Conservation (phyloP, 1,140 invertebrate genomes). For the Drosophila teissieri region DNA sequence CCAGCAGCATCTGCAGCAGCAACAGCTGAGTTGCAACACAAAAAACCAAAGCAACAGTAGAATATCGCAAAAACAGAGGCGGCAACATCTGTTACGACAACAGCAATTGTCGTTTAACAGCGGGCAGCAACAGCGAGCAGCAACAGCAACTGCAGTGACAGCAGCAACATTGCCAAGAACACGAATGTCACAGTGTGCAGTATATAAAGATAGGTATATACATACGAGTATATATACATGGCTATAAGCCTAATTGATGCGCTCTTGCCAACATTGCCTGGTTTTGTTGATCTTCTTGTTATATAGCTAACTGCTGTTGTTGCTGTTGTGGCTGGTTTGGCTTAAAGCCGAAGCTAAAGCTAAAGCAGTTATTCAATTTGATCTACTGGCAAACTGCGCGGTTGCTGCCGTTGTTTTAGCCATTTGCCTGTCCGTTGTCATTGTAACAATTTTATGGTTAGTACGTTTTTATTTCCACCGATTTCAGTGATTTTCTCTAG, state of each 20-base stretch:
- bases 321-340: background rate
- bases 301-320: constrained; percentile 23
- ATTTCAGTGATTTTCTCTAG: constrained; percentile 53
- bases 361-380: constrained; percentile 57
- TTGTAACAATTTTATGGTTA: constrained; percentile 75
- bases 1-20: constrained; percentile 17
- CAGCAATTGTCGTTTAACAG: constrained; percentile 5
- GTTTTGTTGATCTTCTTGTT: constrained; percentile 42
- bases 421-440: constrained; percentile 53
- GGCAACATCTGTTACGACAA: background rate
- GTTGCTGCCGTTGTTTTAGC: constrained; percentile 40
- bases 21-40: background rate
- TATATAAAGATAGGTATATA: background rate
- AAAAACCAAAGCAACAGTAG: constrained; percentile 11
- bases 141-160: constrained; percentile 17
- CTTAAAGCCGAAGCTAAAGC: constrained; percentile 1
- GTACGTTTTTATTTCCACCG: constrained; percentile 64
- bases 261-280: constrained; percentile 14
- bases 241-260: constrained; percentile 46
- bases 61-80: background rate
- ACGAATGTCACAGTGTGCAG: constrained; percentile 14
- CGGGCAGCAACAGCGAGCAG: background rate
- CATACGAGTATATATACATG: constrained; percentile 7
- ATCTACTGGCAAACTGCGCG: constrained; percentile 37
- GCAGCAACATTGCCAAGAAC: constrained; percentile 18